Evolutionary conservation across 2,113 vertebrate species (phyloP).

Genomic region (Macaca fascicularis): T2T-MFA8v1.1 NC_088381.1:75296001-75296500

Average conservation of each 20-base stretch:
- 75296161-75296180: not conserved
- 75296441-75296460: not conserved
- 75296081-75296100: not conserved
- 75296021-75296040: not conserved
- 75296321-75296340: not conserved
- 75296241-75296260: not conserved
- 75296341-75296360: not conserved
- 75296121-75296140: not conserved
- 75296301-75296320: not conserved
- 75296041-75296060: not conserved
- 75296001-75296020: not conserved
- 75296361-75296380: not conserved
- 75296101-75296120: not conserved
- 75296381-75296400: not conserved
- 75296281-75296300: not conserved
- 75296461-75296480: not conserved
- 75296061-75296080: not conserved
- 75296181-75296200: not conserved
- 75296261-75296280: conserved; percentile 19
- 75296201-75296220: not conserved
- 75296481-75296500: not conserved
- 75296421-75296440: not conserved
- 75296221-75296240: not conserved
- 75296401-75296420: not conserved
- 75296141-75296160: not conserved